Evolutionary conservation across 2,797 vertebrate genomes (phyloP).

Genomic region (Lepidocolaptes lacrymiger): DNA sequence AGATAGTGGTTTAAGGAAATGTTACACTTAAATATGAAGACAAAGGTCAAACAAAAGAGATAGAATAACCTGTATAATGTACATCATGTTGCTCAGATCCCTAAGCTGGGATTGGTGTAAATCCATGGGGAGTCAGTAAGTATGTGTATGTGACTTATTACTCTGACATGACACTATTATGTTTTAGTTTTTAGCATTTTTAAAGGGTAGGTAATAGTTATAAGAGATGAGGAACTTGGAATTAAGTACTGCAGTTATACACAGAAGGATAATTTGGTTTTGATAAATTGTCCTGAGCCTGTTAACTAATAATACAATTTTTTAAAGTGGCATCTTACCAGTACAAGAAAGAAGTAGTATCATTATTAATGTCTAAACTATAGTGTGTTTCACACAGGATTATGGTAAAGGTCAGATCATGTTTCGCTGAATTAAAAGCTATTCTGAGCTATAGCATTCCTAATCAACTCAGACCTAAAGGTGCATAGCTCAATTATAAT

Average conservation of each 20-base stretch:
- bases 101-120: conserved; percentile 68
- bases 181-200: conserved; percentile 95
- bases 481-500: conserved; percentile 99
- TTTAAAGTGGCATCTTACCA: conserved; percentile 93
- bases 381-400: conserved; percentile 96
- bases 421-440: conserved; percentile 99
- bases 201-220: conserved; percentile 99
- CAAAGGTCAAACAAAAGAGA: conserved; percentile 76
- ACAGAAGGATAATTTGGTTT: conserved; percentile 99
- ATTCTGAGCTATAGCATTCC: conserved; percentile 98
- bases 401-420: conserved; percentile 98
- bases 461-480: conserved; percentile 99
- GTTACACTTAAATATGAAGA: conserved; percentile 72
- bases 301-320: conserved; percentile 99
- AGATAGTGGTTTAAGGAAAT: conserved; percentile 72
- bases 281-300: conserved; percentile 94
- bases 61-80: conserved; percentile 52
- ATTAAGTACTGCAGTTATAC: conserved; percentile 96
- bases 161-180: conserved; percentile 89
- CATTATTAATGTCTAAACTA: conserved; percentile 99
- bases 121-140: conserved; percentile 85
- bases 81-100: conserved; percentile 73
- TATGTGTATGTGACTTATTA: conserved; percentile 90
- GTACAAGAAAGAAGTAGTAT: conserved; percentile 88
- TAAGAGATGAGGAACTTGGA: conserved; percentile 93